Percentiles rank a stretch among this genome's conserved stretches.
Conservation (phyloP, 2,797 vertebrate species). For the Trematomus bernacchii region DNA sequence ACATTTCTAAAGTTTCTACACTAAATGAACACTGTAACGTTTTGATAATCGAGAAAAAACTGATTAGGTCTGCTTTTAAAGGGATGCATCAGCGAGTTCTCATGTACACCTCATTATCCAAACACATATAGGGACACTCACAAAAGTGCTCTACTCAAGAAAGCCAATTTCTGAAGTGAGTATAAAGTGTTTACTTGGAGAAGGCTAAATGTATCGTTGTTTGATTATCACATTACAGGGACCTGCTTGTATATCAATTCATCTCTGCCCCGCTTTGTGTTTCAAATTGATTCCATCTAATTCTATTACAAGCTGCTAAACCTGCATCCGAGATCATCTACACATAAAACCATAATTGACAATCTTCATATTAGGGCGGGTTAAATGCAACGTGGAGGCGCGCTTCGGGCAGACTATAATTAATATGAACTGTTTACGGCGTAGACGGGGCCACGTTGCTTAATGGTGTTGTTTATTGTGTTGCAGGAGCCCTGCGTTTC, state of each 20-base stretch:
- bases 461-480: slow-evolving; percentile 86
- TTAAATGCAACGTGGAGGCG: slow-evolving; percentile 71
- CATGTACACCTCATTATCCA: not conserved
- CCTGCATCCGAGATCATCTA: slow-evolving; percentile 69
- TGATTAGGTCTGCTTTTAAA: slow-evolving; percentile 24
- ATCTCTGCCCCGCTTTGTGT: slow-evolving; percentile 56
- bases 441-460: slow-evolving; percentile 70
- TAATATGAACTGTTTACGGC: slow-evolving; percentile 81
- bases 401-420: slow-evolving; percentile 68
- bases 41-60: slow-evolving; percentile 9
- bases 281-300: slow-evolving; percentile 74
- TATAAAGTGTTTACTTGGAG: slow-evolving; percentile 33
- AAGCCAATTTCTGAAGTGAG: slow-evolving; percentile 23
- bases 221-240: slow-evolving; percentile 49
- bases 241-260: slow-evolving; percentile 47
- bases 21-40: slow-evolving; percentile 20
- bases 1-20: slow-evolving; percentile 9
- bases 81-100: slow-evolving; percentile 17
- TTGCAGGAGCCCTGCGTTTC: slow-evolving; percentile 73
- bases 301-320: slow-evolving; percentile 75
- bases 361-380: slow-evolving; percentile 75
- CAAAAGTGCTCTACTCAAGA: slow-evolving; percentile 14
- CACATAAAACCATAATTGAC: slow-evolving; percentile 76
- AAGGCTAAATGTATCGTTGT: slow-evolving; percentile 23
- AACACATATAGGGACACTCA: not conserved